Evolutionary conservation across 2,888 invertebrate genomes (phyloP), one percentile per base, ranked within the genome.

Genomic region (Zootermopsis nevadensis): DNA sequence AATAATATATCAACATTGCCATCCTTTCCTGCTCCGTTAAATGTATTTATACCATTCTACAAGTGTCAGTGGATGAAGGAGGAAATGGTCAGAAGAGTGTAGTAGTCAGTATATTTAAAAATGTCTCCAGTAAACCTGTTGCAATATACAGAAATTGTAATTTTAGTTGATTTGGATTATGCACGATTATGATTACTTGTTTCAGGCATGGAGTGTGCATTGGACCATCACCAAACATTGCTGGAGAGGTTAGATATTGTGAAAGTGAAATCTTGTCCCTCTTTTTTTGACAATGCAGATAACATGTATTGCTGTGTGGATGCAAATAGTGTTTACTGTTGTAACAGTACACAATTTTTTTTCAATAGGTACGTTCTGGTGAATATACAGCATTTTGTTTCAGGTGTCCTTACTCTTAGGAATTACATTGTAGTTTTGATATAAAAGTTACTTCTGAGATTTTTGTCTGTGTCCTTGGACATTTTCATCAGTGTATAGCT

Each of bases 181-280:
- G 48, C 15, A 15, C 15, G 19, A 15, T 15, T 48, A n/a, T n/a
- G 27, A 27, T 27, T 66, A 27, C 33, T 33, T 69, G 31, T 69
- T 69, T 30, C 33, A 69, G 69, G 69, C 33, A 69, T 69, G 69
- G 24, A 69, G 22, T 69, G 69, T 69, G 69, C 19, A 6, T 30
- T 69, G 22, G 69, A 19, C 22, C 69, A 33, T 31, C 33, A 69
- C 4, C 19, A 31, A 33, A 24, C 69, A 33, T 19, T 31, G 30
- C 15, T 69, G 24, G 69, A 69, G 24, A 30, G 33, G 31, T 8
- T 69, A 7, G 19, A 31, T 27, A 30, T 67, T 31, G 31, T 69
- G 27, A 33, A 69, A 15, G 10, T 30, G 19, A 69, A 69, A 19
- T 33, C 69, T 69, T 69, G 69, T 27, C 67, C 67, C 8, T 4